Conservation (phyloP, 35 echinoderm and acorn worm genomes). For the Heliocidaris erythrogramma region DNA sequence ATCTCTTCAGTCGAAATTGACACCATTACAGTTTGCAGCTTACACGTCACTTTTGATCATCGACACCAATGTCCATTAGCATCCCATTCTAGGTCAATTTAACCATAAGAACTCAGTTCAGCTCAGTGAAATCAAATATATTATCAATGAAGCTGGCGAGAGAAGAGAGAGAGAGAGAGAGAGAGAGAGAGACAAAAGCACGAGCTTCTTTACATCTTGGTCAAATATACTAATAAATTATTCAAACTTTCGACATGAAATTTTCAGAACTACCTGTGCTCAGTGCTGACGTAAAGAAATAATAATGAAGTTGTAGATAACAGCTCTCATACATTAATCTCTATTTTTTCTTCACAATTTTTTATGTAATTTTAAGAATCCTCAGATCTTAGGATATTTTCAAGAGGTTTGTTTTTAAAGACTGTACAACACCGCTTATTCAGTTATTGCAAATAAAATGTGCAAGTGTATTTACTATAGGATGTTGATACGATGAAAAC, state of each 20-base stretch:
- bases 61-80: not conserved
- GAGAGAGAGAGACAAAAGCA: not conserved
- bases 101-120: not conserved
- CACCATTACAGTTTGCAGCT: not conserved
- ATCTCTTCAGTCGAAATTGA: not conserved
- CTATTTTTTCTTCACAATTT: no score
- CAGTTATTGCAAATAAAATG: no score
- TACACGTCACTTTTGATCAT: not conserved
- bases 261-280: not conserved
- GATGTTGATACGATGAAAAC: no score
- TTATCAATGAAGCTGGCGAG: not conserved
- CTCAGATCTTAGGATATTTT: no score
- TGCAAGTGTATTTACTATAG: no score
- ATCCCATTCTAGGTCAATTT: not conserved
- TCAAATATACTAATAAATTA: not conserved
- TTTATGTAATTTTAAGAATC: no score
- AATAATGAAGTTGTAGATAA: no score
- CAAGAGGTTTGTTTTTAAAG: no score
- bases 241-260: not conserved
- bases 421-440: no score
- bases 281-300: no score
- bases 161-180: not conserved
- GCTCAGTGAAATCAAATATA: not conserved
- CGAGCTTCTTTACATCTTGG: not conserved
- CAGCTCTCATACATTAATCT: no score